Conservation (phyloP, 2,888 invertebrate genomes). For the Latheticus oryzae region DNA sequence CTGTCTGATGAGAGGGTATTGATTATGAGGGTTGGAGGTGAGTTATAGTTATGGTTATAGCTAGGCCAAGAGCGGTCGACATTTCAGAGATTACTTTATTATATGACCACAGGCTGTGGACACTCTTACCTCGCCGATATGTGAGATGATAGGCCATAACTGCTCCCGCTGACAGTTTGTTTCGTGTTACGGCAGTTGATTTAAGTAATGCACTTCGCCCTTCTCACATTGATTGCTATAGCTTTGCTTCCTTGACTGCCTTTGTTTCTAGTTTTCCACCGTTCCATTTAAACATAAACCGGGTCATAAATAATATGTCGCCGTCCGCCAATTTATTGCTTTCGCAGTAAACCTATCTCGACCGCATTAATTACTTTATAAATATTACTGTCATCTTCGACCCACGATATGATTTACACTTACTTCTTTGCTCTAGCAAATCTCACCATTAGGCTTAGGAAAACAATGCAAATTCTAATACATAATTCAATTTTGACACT, state of each 20-base stretch:
- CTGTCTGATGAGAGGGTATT: constrained; percentile 54
- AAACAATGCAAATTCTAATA: constrained; percentile 9
- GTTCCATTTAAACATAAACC: constrained; percentile 52
- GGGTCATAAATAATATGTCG: constrained; percentile 58
- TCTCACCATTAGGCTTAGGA: constrained; percentile 7
- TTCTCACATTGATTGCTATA: constrained; percentile 58
- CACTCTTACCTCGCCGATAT: constrained; percentile 63
- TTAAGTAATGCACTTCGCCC: constrained; percentile 61
- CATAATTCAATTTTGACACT: constrained; percentile 17
- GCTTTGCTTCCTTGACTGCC: constrained; percentile 48
- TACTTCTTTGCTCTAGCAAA: constrained; percentile 15
- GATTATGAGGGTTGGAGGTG: constrained; percentile 59
- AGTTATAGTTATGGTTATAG: constrained; percentile 66
- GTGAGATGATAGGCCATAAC: constrained; percentile 65
- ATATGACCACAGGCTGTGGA: constrained; percentile 61
- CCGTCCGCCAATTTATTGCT: constrained; percentile 56
- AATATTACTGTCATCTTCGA: constrained; percentile 39
- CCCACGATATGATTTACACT: constrained; percentile 30
- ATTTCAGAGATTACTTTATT: constrained; percentile 66
- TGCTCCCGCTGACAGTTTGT: constrained; percentile 63
- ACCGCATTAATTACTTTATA: constrained; percentile 55
- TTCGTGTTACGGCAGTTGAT: constrained; percentile 63
- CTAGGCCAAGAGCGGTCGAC: constrained; percentile 61
- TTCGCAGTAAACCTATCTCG: constrained; percentile 53
- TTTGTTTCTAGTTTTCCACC: constrained; percentile 57